Evolutionary conservation across 2,113 vertebrate genomes (phyloP).

Genomic region (Laticauda colubrina): DNA sequence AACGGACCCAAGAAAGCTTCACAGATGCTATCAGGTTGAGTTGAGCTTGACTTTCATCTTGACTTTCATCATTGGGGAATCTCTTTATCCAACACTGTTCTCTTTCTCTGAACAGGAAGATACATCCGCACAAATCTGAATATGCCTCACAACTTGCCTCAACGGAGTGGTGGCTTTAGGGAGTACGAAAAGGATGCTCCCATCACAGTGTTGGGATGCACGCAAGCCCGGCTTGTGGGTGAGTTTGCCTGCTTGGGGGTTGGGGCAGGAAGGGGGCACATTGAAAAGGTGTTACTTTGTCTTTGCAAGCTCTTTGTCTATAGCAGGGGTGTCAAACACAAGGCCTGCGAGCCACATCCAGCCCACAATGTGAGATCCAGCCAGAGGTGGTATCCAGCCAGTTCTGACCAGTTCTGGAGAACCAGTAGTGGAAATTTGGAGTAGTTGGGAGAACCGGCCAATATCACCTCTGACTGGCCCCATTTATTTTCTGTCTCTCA

Average conservation of each 20-base stretch:
- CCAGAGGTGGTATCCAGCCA: too few species aligned
- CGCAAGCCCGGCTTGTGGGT: constrained; percentile 90
- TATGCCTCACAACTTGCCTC: constrained; percentile 89
- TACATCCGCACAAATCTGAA: constrained; percentile 95
- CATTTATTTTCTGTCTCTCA: too few species aligned
- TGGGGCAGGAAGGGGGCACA: too few species aligned
- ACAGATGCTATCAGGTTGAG: neutral
- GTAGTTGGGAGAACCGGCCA: too few species aligned
- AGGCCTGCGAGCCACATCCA: too few species aligned
- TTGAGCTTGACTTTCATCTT: neutral
- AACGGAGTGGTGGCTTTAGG: constrained; percentile 82
- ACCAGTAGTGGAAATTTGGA: too few species aligned
- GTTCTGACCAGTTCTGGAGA: too few species aligned
- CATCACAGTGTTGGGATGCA: constrained; percentile 94
- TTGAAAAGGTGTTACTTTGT: neutral
- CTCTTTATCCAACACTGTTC: neutral
- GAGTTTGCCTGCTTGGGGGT: constrained; percentile 35
- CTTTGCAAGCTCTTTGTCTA: neutral
- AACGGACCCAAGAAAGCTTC: neutral
- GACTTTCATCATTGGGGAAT: too few species aligned
- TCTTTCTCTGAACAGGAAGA: constrained; percentile 73
- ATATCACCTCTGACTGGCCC: too few species aligned
- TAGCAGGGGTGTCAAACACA: neutral
- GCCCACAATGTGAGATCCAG: too few species aligned
- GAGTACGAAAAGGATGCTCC: constrained; percentile 96